Base-by-base conservation (phyloP, 2,888 invertebrate species). In the Drosophila conformis region DNA sequence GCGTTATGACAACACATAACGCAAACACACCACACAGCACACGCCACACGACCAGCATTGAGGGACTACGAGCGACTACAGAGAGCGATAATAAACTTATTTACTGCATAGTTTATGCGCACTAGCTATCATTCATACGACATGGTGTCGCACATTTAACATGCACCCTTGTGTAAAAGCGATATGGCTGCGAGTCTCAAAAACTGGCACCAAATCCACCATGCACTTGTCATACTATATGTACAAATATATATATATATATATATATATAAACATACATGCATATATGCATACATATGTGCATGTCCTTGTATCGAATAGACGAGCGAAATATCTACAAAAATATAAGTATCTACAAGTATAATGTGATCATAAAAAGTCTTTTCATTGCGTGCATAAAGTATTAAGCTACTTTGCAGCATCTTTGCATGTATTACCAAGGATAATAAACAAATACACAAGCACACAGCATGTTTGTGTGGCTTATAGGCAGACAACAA, bases 381-480 rank as follows among this genome's bases (percentile, higher is more conserved):
- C 90, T 88, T 87, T 90, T 90, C 91, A 91, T 84, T 86, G 90
- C 91, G 73, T 82, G 78, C 90, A 89, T 90, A 90, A 90, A 91
- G 91, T 90, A 89, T 90, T 90, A 90, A 90, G 90, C 90, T 91
- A 91, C 90, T 90, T 91, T 90, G 89, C 90, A 90, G 86, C 87
- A 83, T 88, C 87, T 89, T 88, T 89, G 89, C 90, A 85, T 90
- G 90, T 83, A 84, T 89, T 84, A 87, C 83, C 76, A 76, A 74
- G 85, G 82, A 87, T 89, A 86, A 87, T 82, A 84, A 78, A 83
- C 87, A 89, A 82, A 81, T 75, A 85, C 72, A 59, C 36, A 42
- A 29, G 15, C 54, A 27, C 33, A 46, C 48, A 38, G 8, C 38
- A 56, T 56, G 56, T 42, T 29, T 53, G 69, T 40, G 40, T 52